phyloP scores from a whole-genome alignment of 53 echinoderm and acorn worm species.

The Patiria pectinifera region DNA sequence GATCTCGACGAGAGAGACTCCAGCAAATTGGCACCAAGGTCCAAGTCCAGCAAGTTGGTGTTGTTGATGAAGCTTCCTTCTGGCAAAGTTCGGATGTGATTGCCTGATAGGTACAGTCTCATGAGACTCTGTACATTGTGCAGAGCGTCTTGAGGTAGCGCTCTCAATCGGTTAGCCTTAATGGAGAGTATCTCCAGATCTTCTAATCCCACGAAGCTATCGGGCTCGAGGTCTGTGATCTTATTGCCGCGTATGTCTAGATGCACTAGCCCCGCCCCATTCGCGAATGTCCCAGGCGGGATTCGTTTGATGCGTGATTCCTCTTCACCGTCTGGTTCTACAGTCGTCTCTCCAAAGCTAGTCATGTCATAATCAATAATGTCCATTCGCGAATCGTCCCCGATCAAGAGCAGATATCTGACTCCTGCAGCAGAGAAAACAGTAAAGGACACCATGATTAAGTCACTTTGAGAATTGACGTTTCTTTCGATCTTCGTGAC shows the following conservation, averaged over 20 bases:
- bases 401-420: constrained; percentile 67
- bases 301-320: constrained; percentile 59
- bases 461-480: not conserved
- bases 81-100: constrained; percentile 59
- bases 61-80: constrained; percentile 41
- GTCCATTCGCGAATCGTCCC: constrained; percentile 45
- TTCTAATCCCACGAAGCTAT: constrained; percentile 45
- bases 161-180: constrained; percentile 66
- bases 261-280: constrained; percentile 53
- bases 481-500: no score
- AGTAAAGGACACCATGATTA: not conserved
- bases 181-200: constrained; percentile 52
- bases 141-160: constrained; percentile 32
- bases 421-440: constrained; percentile 53
- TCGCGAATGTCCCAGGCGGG: constrained; percentile 34
- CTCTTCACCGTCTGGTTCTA: constrained; percentile 1
- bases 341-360: not conserved
- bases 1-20: constrained; percentile 25
- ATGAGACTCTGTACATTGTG: constrained; percentile 22
- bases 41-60: constrained; percentile 41
- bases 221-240: constrained; percentile 44
- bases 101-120: constrained; percentile 61
- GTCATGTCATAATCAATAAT: constrained; percentile 11
- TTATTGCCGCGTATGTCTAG: constrained; percentile 78
- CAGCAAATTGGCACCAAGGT: constrained; percentile 67